Conservation (phyloP, 2,888 invertebrate species). For the Ophioninae sp. region DNA sequence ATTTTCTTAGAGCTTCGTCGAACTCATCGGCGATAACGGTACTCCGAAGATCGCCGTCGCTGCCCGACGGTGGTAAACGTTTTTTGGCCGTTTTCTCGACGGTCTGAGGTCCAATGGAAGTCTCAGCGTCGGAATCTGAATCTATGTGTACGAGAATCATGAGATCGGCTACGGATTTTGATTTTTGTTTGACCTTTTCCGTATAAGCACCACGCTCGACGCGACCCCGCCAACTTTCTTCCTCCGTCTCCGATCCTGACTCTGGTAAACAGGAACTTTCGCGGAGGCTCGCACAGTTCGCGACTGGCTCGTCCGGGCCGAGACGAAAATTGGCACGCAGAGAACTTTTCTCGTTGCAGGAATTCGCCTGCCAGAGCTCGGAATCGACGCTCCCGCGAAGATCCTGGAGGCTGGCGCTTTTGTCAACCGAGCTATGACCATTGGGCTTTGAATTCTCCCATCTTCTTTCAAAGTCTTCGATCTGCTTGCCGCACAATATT, state of each 20-base stretch:
- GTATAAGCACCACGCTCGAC: constrained; percentile 84
- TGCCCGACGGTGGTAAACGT: constrained; percentile 81
- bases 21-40: constrained; percentile 82
- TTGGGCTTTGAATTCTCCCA: constrained; percentile 89
- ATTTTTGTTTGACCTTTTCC: constrained; percentile 86
- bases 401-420: constrained; percentile 82
- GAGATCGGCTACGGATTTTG: constrained; percentile 86
- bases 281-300: constrained; percentile 67
- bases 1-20: constrained; percentile 82
- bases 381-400: constrained; percentile 86
- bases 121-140: constrained; percentile 84
- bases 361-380: constrained; percentile 74
- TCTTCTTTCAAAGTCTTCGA: constrained; percentile 86
- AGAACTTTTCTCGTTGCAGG: constrained; percentile 66
- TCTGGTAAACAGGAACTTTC: constrained; percentile 70
- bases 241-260: constrained; percentile 85
- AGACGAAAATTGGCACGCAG: constrained; percentile 75
- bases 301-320: constrained; percentile 76
- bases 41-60: constrained; percentile 83
- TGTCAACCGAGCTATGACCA: constrained; percentile 64
- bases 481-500: constrained; percentile 57
- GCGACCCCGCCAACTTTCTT: constrained; percentile 84
- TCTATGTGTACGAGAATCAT: constrained; percentile 87
- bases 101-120: constrained; percentile 79
- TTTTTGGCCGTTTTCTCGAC: constrained; percentile 74